These are phyloP conservation scores for Beris morrisii DNA, from an alignment of 2,888 invertebrate species.

Conservation along the genomic window DNA sequence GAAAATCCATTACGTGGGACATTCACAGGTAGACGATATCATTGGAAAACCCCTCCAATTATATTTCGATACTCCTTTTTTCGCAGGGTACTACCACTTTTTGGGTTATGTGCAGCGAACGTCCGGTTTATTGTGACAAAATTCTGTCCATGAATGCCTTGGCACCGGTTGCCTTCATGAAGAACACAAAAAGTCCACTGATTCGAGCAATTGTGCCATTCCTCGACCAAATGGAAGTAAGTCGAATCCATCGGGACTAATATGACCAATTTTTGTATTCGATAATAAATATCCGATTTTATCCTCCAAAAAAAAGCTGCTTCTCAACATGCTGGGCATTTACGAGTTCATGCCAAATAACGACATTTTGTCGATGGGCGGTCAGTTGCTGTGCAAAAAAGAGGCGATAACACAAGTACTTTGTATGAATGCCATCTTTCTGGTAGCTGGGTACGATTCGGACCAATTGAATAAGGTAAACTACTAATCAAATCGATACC, in stretches of 20 bases:
- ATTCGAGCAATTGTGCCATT: slow-evolving; percentile 33
- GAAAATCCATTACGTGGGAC: slow-evolving; percentile 56
- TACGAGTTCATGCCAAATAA: slow-evolving; percentile 64
- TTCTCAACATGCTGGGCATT: slow-evolving; percentile 35
- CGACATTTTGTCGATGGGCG: slow-evolving; percentile 55
- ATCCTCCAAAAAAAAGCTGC: not conserved
- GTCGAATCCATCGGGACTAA: not conserved
- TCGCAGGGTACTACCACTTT: slow-evolving; percentile 60
- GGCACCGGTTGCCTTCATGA: slow-evolving; percentile 58
- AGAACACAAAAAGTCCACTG: slow-evolving; percentile 48
- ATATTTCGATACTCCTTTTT: slow-evolving; percentile 53
- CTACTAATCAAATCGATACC: not conserved
- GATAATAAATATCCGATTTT: not conserved
- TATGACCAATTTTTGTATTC: not conserved
- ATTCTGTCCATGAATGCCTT: slow-evolving; percentile 56
- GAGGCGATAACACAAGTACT: slow-evolving; percentile 34
- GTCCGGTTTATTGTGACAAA: slow-evolving; percentile 57
- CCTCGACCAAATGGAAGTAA: slow-evolving; percentile 30
- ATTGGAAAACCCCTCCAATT: not conserved
- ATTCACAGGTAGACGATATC: slow-evolving; percentile 45
- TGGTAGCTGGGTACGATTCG: slow-evolving; percentile 50
- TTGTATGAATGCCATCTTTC: slow-evolving; percentile 35
- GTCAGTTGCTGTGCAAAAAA: slow-evolving; percentile 55
- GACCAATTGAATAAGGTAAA: slow-evolving; percentile 52
- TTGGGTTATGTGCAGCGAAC: slow-evolving; percentile 55